Evolutionary conservation across 2,113 vertebrate genomes (phyloP).

Genomic region (Nicator chloris): DNA sequence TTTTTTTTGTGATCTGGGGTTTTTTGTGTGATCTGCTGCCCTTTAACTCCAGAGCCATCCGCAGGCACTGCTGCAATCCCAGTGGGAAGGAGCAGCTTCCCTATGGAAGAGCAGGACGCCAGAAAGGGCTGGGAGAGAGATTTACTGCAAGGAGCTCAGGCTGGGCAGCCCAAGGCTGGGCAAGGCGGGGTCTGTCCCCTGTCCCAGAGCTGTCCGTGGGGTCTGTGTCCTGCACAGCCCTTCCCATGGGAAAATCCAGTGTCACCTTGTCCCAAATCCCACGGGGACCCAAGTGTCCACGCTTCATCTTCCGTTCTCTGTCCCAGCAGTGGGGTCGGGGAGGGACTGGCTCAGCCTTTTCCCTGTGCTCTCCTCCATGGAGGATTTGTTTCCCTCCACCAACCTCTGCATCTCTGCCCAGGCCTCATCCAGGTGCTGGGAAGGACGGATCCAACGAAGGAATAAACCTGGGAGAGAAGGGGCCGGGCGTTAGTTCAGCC

Average conservation of each 20-base stretch:
- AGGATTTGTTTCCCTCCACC: background rate
- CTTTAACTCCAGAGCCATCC: background rate
- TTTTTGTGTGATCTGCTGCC: background rate
- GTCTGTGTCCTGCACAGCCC: background rate
- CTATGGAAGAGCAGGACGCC: background rate
- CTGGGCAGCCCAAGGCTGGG: background rate
- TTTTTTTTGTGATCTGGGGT: background rate
- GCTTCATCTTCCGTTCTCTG: accelerated
- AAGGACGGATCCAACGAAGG: conserved; percentile 74
- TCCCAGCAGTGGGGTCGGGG: accelerated
- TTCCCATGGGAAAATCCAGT: background rate
- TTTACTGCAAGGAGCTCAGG: background rate
- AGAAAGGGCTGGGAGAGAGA: background rate
- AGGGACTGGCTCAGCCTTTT: background rate
- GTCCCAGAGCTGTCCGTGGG: accelerated
- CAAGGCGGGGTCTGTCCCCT: accelerated
- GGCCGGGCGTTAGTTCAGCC: background rate
- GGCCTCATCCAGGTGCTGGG: conserved; percentile 74
- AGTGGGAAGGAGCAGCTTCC: background rate
- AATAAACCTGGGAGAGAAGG: conserved; percentile 76
- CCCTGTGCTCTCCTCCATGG: accelerated
- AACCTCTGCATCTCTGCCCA: conserved; percentile 73
- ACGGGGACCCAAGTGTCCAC: accelerated
- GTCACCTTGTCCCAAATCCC: background rate
- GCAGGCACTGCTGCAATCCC: background rate